Evolutionary conservation across 2,113 vertebrate species (phyloP).

Genomic region (Crypturellus undulatus): DNA sequence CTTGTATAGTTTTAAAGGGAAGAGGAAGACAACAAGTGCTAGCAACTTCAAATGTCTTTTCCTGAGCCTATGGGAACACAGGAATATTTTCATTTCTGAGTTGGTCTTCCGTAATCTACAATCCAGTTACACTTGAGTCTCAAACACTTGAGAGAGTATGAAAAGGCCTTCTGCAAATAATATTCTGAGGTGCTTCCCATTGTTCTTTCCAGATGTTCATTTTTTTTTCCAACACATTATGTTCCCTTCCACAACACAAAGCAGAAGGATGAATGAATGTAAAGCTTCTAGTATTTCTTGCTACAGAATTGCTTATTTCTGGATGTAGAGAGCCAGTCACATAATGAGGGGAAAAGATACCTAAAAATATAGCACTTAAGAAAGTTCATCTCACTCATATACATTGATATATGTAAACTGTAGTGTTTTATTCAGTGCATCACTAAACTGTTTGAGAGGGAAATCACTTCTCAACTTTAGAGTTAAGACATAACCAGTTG

Average conservation of each 20-base stretch:
- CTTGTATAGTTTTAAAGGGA: background rate
- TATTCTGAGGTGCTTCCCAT: background rate
- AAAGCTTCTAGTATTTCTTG: background rate
- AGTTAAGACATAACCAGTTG: background rate
- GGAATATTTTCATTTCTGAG: background rate
- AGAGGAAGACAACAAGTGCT: background rate
- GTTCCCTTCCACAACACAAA: rapidly evolving
- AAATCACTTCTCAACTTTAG: background rate
- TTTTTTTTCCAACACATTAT: background rate
- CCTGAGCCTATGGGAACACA: background rate
- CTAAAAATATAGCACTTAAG: background rate
- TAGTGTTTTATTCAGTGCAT: background rate
- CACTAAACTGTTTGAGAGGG: background rate
- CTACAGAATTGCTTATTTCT: background rate
- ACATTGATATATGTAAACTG: background rate
- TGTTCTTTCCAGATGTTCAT: background rate
- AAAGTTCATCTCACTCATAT: background rate
- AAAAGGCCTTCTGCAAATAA: background rate
- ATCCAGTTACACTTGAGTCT: background rate
- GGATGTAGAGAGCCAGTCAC: background rate
- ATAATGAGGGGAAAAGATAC: background rate
- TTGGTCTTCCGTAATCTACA: background rate
- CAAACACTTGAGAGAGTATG: background rate
- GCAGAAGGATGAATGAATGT: rapidly evolving
- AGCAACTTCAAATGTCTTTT: background rate